phyloP scores from a whole-genome alignment of 2,888 invertebrate genomes.

The Polylopha cassiicola region DNA sequence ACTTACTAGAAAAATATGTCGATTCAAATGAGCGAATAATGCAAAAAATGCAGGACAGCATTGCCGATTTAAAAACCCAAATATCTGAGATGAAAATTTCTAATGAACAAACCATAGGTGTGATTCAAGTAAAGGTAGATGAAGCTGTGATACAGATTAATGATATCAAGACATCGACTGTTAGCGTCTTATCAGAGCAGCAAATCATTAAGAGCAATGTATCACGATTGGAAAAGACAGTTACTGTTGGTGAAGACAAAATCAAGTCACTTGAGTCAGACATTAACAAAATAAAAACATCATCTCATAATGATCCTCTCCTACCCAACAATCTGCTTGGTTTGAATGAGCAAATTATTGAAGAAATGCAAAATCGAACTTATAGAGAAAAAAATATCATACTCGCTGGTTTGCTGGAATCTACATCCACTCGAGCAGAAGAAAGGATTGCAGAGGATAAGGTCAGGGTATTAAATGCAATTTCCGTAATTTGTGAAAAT shows the following conservation, averaged over 20 bases:
- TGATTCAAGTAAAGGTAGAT: neutral
- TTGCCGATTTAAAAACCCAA: too few species aligned
- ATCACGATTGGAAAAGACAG: conserved; percentile 3
- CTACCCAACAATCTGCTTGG: neutral
- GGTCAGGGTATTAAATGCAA: too few species aligned
- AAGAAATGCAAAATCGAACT: conserved; percentile 9
- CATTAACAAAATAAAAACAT: conserved; percentile 7
- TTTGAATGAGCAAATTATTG: conserved; percentile 5
- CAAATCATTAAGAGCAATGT: conserved; percentile 16
- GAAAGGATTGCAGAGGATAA: too few species aligned
- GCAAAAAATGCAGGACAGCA: too few species aligned
- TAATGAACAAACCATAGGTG: too few species aligned
- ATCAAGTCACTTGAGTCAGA: conserved; percentile 10
- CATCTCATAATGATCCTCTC: too few species aligned
- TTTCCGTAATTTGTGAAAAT: too few species aligned
- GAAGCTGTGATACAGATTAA: conserved; percentile 5
- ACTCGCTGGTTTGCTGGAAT: conserved; percentile 5
- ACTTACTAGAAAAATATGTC: too few species aligned
- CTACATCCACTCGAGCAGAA: neutral
- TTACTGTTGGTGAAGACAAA: conserved; percentile 10
- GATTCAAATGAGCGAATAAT: too few species aligned
- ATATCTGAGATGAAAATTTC: too few species aligned
- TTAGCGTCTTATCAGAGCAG: conserved; percentile 12
- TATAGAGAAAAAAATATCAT: conserved; percentile 4
- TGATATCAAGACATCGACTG: conserved; percentile 17